Percentiles rank a stretch among this genome's conserved stretches.
Evolutionary conservation across 2,797 vertebrate genomes (phyloP).

Genomic region (Heterohyrax brucei): DNA sequence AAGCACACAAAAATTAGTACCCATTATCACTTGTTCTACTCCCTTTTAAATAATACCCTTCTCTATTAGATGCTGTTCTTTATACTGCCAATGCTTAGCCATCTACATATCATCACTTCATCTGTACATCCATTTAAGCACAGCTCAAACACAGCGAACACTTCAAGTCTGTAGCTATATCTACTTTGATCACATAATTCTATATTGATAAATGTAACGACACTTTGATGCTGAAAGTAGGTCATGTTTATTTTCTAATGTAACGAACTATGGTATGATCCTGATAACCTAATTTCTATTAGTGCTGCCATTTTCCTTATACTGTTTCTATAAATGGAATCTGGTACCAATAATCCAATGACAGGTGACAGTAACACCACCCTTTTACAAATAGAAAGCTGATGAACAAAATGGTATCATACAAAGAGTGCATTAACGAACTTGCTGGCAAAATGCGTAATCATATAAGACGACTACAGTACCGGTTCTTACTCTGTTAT

Average conservation of each 20-base stretch:
- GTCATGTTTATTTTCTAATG: slow-evolving; percentile 33
- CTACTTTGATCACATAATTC: slow-evolving; percentile 17
- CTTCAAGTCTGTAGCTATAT: neutral
- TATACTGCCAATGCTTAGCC: neutral
- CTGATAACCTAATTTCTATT: slow-evolving; percentile 14
- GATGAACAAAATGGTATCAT: slow-evolving; percentile 13
- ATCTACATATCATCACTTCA: slow-evolving; percentile 21
- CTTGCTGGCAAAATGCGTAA: neutral
- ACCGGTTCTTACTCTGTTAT: slow-evolving; percentile 26
- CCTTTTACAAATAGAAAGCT: slow-evolving; percentile 37
- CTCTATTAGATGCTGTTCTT: neutral
- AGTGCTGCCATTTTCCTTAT: slow-evolving; percentile 9
- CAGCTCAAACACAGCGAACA: slow-evolving; percentile 34
- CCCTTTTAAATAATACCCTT: slow-evolving; percentile 10
- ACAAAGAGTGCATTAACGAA: slow-evolving; percentile 18
- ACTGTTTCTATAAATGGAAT: slow-evolving; percentile 24
- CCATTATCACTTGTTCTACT: slow-evolving; percentile 20
- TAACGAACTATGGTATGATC: slow-evolving; percentile 48
- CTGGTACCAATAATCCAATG: slow-evolving; percentile 23
- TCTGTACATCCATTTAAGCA: slow-evolving; percentile 29
- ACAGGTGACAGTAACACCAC: neutral
- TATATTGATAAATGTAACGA: slow-evolving; percentile 50
- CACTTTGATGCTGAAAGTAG: neutral
- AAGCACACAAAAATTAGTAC: neutral
- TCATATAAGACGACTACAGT: neutral